Conservation (phyloP, 2,797 vertebrate genomes). For the Platalea minor region DNA sequence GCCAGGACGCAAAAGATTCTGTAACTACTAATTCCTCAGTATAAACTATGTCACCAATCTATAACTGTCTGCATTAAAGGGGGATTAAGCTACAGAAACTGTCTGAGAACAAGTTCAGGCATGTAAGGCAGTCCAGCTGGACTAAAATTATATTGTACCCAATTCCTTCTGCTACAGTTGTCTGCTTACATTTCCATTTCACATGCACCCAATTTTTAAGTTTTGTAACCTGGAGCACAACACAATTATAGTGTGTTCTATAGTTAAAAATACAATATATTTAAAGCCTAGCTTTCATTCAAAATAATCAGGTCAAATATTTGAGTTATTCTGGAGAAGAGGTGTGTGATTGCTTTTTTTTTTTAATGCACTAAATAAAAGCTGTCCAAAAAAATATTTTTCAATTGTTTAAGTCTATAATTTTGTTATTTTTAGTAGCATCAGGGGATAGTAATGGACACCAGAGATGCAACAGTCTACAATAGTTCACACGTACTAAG, state of each 20-base stretch:
- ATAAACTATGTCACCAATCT: slow-evolving; percentile 15
- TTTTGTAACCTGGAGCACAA: not conserved
- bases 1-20: not conserved
- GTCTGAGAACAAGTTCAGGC: slow-evolving; percentile 45
- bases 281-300: not conserved
- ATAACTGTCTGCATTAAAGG: not conserved
- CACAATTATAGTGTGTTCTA: not conserved
- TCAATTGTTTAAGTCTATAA: not conserved
- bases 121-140: not conserved
- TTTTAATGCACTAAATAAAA: not conserved
- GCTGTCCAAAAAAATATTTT: not conserved
- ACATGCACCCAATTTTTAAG: not conserved
- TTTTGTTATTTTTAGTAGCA: not conserved
- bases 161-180: slow-evolving; percentile 4
- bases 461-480: not conserved
- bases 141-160: not conserved
- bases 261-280: not conserved
- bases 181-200: not conserved
- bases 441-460: not conserved
- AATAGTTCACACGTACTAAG: not conserved
- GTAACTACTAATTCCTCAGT: not conserved
- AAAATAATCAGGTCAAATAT: not conserved
- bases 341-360: not conserved
- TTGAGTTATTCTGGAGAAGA: not conserved
- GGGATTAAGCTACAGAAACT: slow-evolving; percentile 29